Base-by-base conservation (phyloP, 2,797 vertebrate genomes). In the Phrynocephalus guinanensis region DNA sequence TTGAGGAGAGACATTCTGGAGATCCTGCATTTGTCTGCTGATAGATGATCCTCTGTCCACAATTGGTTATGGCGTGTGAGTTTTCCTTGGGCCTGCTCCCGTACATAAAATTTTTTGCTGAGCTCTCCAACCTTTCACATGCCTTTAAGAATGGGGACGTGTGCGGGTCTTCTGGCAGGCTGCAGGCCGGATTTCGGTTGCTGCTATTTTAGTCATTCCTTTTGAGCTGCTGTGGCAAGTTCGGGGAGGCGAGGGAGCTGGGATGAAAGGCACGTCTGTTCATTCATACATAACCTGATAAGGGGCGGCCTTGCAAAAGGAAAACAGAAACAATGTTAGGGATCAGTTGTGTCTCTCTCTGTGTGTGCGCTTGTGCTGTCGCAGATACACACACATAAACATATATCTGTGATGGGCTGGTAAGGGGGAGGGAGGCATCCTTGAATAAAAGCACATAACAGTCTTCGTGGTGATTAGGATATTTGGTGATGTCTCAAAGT, bases 1-100 rank as follows among this genome's bases (percentile, higher is more conserved):
- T 99, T 99, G 98, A 98, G 98, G 97, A 98, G 97, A 98, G 98
- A 98, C 98, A 98, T 98, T 98, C 98, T 98, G 97, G 96, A 96
- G 97, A 97, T 97, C 97, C 97, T 96, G 97, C 97, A 97, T 98
- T 98, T 98, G 98, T 98, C 98, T 98, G 97, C 98, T 99, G 98
- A 99, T 99, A 98, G 98, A 99, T 99, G 98, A 98, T 97, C 98
- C 96, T 96, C 97, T 97, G 96, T 97, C 97, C 97, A 96, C 97
- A 97, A 97, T 97, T 96, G 97, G 97, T 97, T 97, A 97, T 97
- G 97, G 97, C 97, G 96, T 96, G 97, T 97, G 96, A 97, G 97
- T 97, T 98, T 98, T 97, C 96, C 97, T 97, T 96, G 97, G 97
- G 95, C 93, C 96, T 93, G 95, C 95, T 97, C 96, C 96, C 95